Conservation (phyloP, 2,888 invertebrate species). For the Eugnorisma glareosa region DNA sequence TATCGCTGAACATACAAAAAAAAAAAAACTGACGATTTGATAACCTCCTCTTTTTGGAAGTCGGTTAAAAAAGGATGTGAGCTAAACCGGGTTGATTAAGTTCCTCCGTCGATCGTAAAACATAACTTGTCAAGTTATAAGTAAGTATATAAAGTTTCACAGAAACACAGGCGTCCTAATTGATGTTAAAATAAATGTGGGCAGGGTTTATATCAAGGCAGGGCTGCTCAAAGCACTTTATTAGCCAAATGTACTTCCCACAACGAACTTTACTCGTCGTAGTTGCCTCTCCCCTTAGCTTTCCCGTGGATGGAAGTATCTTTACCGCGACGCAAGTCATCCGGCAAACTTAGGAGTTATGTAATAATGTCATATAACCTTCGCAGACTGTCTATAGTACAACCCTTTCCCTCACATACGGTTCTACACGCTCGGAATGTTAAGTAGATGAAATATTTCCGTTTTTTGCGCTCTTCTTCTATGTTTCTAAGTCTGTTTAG, state of each 20-base stretch:
- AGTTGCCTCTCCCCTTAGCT: constrained; percentile 17
- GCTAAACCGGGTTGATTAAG: neutral
- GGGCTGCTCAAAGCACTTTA: constrained; percentile 45
- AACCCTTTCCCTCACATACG: constrained; percentile 42
- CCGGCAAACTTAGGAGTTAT: constrained; percentile 48
- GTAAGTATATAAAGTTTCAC: constrained; percentile 23
- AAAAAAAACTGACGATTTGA: too few relatives aligned
- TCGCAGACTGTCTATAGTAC: constrained; percentile 22
- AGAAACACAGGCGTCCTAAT: constrained; percentile 30
- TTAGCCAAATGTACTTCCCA: constrained; percentile 39
- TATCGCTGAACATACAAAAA: too few relatives aligned
- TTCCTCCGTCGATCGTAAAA: constrained; percentile 16
- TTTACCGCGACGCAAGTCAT: constrained; percentile 54
- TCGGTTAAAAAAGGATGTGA: neutral
- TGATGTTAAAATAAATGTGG: constrained; percentile 52
- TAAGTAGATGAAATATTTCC: constrained; percentile 56
- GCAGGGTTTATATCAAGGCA: constrained; percentile 38
- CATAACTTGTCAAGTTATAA: constrained; percentile 23
- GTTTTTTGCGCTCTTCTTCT: constrained; percentile 18
- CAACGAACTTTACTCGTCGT: constrained; percentile 34
- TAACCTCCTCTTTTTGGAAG: too few relatives aligned
- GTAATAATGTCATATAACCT: constrained; percentile 46
- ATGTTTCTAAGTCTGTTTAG: constrained; percentile 20
- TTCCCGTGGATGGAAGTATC: constrained; percentile 39
- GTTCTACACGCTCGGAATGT: constrained; percentile 39